Evolutionary conservation across 2,888 invertebrate species (phyloP).

Genomic region (Pecten maximus): DNA sequence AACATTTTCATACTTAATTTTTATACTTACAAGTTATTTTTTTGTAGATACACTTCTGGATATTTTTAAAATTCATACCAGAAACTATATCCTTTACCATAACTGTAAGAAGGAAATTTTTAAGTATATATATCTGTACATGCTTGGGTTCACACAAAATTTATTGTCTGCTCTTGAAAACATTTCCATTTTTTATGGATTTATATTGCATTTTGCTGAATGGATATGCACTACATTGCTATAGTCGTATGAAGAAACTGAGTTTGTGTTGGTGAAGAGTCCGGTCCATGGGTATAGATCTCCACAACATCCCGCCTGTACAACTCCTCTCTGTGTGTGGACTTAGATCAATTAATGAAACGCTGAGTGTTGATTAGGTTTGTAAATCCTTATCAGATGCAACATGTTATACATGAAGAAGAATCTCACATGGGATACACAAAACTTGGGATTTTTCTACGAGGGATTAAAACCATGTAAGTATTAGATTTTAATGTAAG

Average conservation of each 20-base stretch:
- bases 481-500: neutral
- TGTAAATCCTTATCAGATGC: neutral
- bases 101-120: neutral
- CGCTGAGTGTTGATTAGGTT: neutral
- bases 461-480: neutral
- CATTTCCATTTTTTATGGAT: constrained; percentile 24
- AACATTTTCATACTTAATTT: neutral
- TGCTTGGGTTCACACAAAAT: neutral
- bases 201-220: constrained; percentile 5
- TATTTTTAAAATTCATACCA: neutral
- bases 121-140: neutral
- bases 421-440: neutral
- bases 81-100: neutral
- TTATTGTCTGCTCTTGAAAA: neutral
- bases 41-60: neutral
- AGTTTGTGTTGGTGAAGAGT: neutral
- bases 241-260: neutral
- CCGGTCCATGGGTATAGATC: neutral
- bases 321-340: neutral
- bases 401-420: neutral
- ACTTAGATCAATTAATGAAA: neutral
- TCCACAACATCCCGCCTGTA: neutral
- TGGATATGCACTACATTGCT: neutral
- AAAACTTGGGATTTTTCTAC: constrained; percentile 13
- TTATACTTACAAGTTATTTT: neutral